A percentile compares a stretch with the other conserved stretches of the same genome.
phyloP scores from a whole-genome alignment of 2,113 vertebrate species.

The Embiotoca jacksoni region DNA sequence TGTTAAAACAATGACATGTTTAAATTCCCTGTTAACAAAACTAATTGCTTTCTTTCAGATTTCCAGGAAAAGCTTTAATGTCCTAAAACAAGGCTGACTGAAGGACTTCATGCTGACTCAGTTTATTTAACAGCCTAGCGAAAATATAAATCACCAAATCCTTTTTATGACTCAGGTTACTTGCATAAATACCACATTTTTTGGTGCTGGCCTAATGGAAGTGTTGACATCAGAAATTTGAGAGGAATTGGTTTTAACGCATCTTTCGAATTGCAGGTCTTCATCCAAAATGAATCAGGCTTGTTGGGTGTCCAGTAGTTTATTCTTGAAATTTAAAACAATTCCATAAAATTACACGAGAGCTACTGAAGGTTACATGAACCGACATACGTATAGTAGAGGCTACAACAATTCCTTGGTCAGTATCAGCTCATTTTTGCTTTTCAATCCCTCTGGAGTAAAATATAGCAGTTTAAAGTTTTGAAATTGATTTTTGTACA shows the following conservation, averaged over 20 bases:
- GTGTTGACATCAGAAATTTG: constrained; percentile 14
- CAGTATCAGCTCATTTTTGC: constrained; percentile 16
- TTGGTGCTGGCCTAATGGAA: background rate
- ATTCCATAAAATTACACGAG: constrained; percentile 71
- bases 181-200: constrained; percentile 50
- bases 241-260: background rate
- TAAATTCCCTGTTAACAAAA: constrained; percentile 1
- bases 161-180: constrained; percentile 28
- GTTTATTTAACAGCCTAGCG: constrained; percentile 39
- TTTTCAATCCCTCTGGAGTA: constrained; percentile 28
- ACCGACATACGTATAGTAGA: constrained; percentile 34
- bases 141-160: constrained; percentile 34
- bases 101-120: constrained; percentile 19
- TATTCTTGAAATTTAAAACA: constrained; percentile 80
- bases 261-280: constrained; percentile 3
- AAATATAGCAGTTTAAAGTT: constrained; percentile 35
- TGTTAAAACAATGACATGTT: background rate
- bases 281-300: background rate
- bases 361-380: constrained; percentile 47
- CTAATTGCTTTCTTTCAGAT: constrained; percentile 32
- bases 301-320: constrained; percentile 59
- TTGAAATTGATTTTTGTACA: constrained; percentile 38
- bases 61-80: constrained; percentile 28
- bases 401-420: constrained; percentile 43
- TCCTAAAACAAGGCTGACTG: constrained; percentile 11